Evolutionary conservation across 2,888 invertebrate species (phyloP).

Genomic region (Noctua janthe): DNA sequence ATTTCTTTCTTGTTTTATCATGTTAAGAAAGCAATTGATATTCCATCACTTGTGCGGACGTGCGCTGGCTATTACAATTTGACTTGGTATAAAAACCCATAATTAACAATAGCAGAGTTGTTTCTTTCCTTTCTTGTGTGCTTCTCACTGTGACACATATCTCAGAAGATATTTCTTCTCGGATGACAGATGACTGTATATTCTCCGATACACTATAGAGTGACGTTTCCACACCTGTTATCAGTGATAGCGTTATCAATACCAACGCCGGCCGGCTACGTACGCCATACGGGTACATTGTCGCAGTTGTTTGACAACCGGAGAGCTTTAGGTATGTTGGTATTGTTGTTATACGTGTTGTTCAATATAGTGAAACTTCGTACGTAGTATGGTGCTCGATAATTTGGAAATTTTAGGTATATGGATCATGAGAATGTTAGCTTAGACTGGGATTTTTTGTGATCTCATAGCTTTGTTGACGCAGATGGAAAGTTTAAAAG

Average conservation of each 20-base stretch:
- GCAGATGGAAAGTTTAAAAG: background rate
- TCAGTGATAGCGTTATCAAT: constrained; percentile 49
- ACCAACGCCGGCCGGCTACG: constrained; percentile 32
- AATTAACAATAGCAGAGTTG: background rate
- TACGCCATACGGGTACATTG: background rate
- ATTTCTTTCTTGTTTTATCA: too few species aligned
- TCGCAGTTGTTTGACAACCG: constrained; percentile 39
- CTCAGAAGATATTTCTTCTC: background rate
- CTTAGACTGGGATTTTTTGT: background rate
- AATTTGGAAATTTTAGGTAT: background rate
- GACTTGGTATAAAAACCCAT: too few species aligned
- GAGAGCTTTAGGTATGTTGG: constrained; percentile 33
- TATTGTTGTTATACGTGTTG: constrained; percentile 16
- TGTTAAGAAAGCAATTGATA: too few species aligned
- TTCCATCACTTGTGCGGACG: too few species aligned
- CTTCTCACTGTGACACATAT: background rate
- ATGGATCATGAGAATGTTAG: background rate
- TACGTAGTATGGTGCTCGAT: background rate
- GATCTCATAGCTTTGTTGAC: background rate
- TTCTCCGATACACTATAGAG: constrained; percentile 1
- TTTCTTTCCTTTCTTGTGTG: background rate
- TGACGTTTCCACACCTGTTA: constrained; percentile 41
- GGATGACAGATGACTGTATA: background rate
- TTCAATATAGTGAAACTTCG: background rate
- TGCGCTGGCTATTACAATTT: too few species aligned